phyloP scores from a whole-genome alignment of 2,888 invertebrate genomes.

The Lycaena phlaeas region DNA sequence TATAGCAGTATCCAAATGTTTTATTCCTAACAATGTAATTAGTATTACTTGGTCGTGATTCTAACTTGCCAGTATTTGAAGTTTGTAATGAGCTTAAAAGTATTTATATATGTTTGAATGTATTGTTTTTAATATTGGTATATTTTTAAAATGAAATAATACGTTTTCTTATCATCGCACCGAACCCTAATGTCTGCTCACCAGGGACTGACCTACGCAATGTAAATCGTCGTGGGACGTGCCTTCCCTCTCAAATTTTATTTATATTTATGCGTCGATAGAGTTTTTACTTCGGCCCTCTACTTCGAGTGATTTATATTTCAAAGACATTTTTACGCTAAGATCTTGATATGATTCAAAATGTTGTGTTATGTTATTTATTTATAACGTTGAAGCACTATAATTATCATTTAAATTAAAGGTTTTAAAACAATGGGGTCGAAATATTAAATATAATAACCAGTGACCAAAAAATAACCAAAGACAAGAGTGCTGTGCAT shows the following conservation, averaged over 20 bases:
- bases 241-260: constrained; percentile 16
- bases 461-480: constrained; percentile 34
- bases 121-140: no score
- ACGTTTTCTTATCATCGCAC: no score
- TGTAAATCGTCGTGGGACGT: constrained; percentile 17
- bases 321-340: no score
- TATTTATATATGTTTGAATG: no score
- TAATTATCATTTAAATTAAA: constrained; percentile 10
- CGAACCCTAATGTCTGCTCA: constrained; percentile 5
- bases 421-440: constrained; percentile 38
- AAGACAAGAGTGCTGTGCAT: constrained; percentile 56
- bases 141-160: no score
- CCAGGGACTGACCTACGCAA: constrained; percentile 26
- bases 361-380: no score
- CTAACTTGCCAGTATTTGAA: no score
- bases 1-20: no score
- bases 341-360: no score
- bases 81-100: no score
- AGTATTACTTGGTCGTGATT: no score
- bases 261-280: constrained; percentile 17
- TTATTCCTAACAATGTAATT: no score
- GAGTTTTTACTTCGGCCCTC: constrained; percentile 8
- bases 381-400: constrained; percentile 14
- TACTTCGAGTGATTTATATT: not conserved
- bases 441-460: constrained; percentile 37